phyloP scores from a whole-genome alignment of 1,140 invertebrate species.

The Diachasma alloeum region DNA sequence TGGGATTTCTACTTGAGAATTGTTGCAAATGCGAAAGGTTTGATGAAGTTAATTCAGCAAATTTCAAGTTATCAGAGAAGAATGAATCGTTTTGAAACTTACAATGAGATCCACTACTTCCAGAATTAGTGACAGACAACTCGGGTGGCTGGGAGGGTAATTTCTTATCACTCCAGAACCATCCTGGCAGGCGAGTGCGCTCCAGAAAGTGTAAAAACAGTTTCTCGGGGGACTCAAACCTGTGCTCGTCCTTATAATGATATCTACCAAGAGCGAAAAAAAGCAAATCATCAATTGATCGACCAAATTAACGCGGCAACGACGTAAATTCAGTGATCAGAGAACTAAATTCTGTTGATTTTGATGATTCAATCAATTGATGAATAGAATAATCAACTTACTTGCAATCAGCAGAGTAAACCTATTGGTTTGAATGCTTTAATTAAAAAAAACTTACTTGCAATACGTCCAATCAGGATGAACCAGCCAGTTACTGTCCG shows the following conservation, averaged over 20 bases:
- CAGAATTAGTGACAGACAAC: constrained; percentile 56
- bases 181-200: constrained; percentile 75
- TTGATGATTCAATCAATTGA: neutral
- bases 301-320: too few species aligned
- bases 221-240: constrained; percentile 70
- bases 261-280: constrained; percentile 53
- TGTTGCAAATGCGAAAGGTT: too few species aligned
- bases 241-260: constrained; percentile 64
- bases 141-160: constrained; percentile 64
- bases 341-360: neutral
- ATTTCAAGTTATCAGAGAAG: too few species aligned
- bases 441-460: constrained; percentile 61
- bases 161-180: constrained; percentile 77
- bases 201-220: constrained; percentile 80
- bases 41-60: too few species aligned
- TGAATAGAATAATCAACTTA: neutral
- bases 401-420: too few species aligned
- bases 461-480: constrained; percentile 84
- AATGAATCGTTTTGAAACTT: neutral
- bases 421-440: too few species aligned
- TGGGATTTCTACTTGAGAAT: too few species aligned
- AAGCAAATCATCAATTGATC: too few species aligned
- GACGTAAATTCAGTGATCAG: neutral
- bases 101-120: constrained; percentile 44
- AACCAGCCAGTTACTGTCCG: constrained; percentile 82